phyloP scores from a whole-genome alignment of 2,797 vertebrate species.

The Naso thynnoides region DNA sequence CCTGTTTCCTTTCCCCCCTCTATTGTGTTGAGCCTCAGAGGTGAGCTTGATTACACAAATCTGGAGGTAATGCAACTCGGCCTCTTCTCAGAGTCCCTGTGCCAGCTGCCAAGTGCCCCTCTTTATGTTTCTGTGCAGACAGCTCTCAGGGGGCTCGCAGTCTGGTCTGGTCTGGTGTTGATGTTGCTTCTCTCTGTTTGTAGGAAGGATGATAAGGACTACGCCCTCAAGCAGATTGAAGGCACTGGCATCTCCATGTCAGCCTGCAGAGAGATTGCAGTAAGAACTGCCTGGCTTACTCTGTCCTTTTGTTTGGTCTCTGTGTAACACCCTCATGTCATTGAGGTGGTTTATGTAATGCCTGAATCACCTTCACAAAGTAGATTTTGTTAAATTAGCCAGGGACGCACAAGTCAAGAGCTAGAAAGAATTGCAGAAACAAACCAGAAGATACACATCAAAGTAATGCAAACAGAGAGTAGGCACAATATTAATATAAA shows the following conservation, averaged over 20 bases:
- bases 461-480: neutral
- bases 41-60: slow-evolving; percentile 83
- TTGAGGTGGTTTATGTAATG: slow-evolving; percentile 44
- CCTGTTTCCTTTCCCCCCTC: slow-evolving; percentile 65
- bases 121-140: slow-evolving; percentile 62
- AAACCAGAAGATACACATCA: neutral
- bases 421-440: neutral
- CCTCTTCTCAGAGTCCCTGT: slow-evolving; percentile 58
- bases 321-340: slow-evolving; percentile 36
- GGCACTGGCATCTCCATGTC: slow-evolving; percentile 99
- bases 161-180: slow-evolving; percentile 72
- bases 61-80: slow-evolving; percentile 76
- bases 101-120: slow-evolving; percentile 71
- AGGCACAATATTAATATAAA: slow-evolving; percentile 1
- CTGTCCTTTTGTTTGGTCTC: slow-evolving; percentile 33
- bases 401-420: slow-evolving; percentile 3
- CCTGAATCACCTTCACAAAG: slow-evolving; percentile 29
- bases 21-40: slow-evolving; percentile 76
- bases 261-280: slow-evolving; percentile 99
- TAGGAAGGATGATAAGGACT: slow-evolving; percentile 99
- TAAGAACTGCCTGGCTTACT: slow-evolving; percentile 83
- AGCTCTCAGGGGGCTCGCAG: slow-evolving; percentile 55
- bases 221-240: slow-evolving; percentile 99
- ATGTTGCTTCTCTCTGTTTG: slow-evolving; percentile 74
- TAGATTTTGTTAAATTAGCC: slow-evolving; percentile 31